Evolutionary conservation across 1,140 invertebrate genomes (phyloP), one percentile per base, ranked within the genome.

Genomic region (Ooceraea biroi): DNA sequence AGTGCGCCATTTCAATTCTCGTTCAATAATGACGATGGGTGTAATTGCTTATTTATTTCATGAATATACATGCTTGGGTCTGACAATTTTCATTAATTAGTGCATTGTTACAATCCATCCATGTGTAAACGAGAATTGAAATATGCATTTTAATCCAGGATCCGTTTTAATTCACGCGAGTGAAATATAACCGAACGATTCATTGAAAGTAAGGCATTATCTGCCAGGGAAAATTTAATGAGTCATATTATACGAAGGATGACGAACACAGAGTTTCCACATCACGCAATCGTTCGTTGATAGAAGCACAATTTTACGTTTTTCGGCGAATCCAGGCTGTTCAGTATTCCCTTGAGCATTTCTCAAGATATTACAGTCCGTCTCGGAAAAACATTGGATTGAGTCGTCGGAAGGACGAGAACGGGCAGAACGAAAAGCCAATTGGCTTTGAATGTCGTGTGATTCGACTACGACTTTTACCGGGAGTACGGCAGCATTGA

Each of bases 11-110:
- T 80, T 80, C 57, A 71, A 69, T 68, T 55, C 17, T 44, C 36
- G 57, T 69, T 57, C 25, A 3, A 66, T 66, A 69, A 30, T 19
- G 36, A 76, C 72, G 3, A 12, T 25, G 10, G 4, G 17, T 44
- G 25, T 55, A 80, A 80, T 71, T 69, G 50, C 30, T 76, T 52
- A 69, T 80, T 80, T 80, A 80, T 71, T n/a, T 71, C 46, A 1
- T 3, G n/a, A 69, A 55, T 57, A 27, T 78, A 78, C 41, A 44
- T 52, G 69, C 25, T 46, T 58, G 22, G 0, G 19, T 19, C 41
- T 57, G 22, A 80, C n/a, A 57, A 27, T 57, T 55, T 68, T 78
- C 36, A 46, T 65, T 57, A 71, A 80, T 69, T 80, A 69, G 3
- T 57, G 8, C 57, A 80, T 71, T n/a, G 41, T 17, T 69, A 19